Evolutionary conservation across 2,113 vertebrate genomes (phyloP), one percentile per base, ranked within the genome.

Genomic region (Lagenorhynchus albirostris): DNA sequence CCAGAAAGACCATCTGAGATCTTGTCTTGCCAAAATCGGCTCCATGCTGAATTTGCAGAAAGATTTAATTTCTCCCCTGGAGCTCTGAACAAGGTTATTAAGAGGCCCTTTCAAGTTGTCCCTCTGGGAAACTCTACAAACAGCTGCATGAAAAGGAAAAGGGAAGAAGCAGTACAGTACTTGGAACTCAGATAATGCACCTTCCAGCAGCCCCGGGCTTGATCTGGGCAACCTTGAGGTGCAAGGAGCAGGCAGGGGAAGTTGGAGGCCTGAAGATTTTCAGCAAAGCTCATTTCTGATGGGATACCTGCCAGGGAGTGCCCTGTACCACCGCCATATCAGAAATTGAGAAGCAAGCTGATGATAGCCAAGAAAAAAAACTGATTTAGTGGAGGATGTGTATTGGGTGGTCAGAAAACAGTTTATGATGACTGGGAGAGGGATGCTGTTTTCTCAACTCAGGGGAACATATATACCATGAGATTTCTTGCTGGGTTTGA

Each of bases 11-110:
- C 38, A 47, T 91, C 89, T 0, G 25, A 98, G 96, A 98, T 98
- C 73, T 96, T 71, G 95, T 97, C 95, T 96, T 96, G 92, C 97
- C 97, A 89, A 85, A 91, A 88, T 91, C 33, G 3, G 62, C 87
- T 93, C 98, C 95, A 68, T 93, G 98, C 98, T 98, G 98, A 99
- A 97, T 98, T 94, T 98, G 98, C 98, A 98, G 97, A 98, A 98
- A 88, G 95, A 81, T 96, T 98, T 98, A 97, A 98, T 99, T 98
- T 98, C 97, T 98, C 97, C 63, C 94, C 91, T 44, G 94, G 41
- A 88, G 94, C 97, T 94, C 97, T 97, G 97, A 98, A 97, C 98
- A 98, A 98, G 96, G 97, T 98, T 98, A 98, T 98, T 98, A 98
- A 98, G 97, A 98, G 97, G 53, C 68, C 95, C 97, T 98, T 98